Percentiles rank a stretch among this genome's conserved stretches.
Evolutionary conservation across 1,140 invertebrate species (phyloP).

Genomic region (Apis dorsata): DNA sequence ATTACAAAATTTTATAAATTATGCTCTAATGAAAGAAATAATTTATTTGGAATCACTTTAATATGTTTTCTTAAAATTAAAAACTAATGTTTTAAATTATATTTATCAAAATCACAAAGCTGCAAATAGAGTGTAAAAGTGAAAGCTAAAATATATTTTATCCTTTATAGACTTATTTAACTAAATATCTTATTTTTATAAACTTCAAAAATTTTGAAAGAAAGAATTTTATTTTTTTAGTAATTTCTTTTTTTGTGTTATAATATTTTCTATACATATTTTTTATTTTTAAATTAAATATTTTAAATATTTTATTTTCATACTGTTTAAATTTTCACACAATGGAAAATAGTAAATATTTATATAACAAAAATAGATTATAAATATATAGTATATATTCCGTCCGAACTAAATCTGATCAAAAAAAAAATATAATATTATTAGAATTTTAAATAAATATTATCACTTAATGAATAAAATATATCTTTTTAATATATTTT

Average conservation of each 20-base stretch:
- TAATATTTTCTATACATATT: not conserved
- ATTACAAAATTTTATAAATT: not conserved
- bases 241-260: not conserved
- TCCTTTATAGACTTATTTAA: not conserved
- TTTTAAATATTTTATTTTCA: not conserved
- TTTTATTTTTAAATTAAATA: not conserved
- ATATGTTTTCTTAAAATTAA: not conserved
- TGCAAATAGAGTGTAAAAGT: slow-evolving; percentile 20
- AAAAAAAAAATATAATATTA: not conserved
- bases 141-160: not conserved
- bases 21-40: not conserved
- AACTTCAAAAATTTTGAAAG: not conserved
- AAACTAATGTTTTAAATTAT: not conserved
- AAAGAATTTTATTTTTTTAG: not conserved
- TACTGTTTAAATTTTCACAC: not conserved
- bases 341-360: not conserved
- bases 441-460: not conserved
- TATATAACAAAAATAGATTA: not conserved
- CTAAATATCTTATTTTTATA: not conserved
- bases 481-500: not conserved
- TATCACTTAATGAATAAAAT: not conserved
- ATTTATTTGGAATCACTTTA: not conserved
- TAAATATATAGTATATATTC: not conserved
- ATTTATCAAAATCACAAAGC: not conserved
- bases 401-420: not conserved